Evolutionary conservation across 2,888 invertebrate genomes (phyloP).

Genomic region (Octodonta nipae): DNA sequence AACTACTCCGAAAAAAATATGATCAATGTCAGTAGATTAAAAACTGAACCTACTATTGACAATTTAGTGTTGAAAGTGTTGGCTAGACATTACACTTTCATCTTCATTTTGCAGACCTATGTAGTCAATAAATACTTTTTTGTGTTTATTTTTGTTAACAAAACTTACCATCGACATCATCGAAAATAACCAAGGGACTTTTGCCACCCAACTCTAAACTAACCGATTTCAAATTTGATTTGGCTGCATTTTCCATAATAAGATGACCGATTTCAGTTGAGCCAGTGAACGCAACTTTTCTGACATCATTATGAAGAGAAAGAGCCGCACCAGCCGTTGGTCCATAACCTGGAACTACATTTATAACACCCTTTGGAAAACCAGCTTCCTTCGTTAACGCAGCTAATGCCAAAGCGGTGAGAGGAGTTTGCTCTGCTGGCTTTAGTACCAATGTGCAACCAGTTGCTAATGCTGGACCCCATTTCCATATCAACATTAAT

Average conservation of each 20-base stretch:
- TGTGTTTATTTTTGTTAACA: too few species aligned
- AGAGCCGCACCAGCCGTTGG: conserved; percentile 63
- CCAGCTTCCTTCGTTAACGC: conserved; percentile 64
- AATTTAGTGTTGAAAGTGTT: too few species aligned
- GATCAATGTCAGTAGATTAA: too few species aligned
- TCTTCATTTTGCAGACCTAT: too few species aligned
- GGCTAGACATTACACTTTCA: too few species aligned
- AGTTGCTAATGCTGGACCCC: conserved; percentile 48
- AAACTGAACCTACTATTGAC: too few species aligned
- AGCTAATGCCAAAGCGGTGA: conserved; percentile 62
- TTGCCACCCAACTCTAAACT: conserved; percentile 82
- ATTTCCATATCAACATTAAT: conserved; percentile 74
- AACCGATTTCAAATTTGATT: conserved; percentile 67
- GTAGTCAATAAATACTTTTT: too few species aligned
- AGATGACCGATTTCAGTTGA: conserved; percentile 52
- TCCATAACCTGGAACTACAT: conserved; percentile 63
- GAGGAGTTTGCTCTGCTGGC: conserved; percentile 74
- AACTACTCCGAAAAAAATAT: too few species aligned
- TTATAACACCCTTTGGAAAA: conserved; percentile 67
- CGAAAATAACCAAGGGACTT: conserved; percentile 72
- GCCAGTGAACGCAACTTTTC: conserved; percentile 71
- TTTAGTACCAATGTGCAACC: conserved; percentile 69
- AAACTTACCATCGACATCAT: conserved; percentile 70
- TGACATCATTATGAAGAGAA: conserved; percentile 51
- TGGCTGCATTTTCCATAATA: conserved; percentile 53